Evolutionary conservation across 2,888 invertebrate genomes (phyloP), one percentile per base, ranked within the genome.

Genomic region (Euproctis similis): DNA sequence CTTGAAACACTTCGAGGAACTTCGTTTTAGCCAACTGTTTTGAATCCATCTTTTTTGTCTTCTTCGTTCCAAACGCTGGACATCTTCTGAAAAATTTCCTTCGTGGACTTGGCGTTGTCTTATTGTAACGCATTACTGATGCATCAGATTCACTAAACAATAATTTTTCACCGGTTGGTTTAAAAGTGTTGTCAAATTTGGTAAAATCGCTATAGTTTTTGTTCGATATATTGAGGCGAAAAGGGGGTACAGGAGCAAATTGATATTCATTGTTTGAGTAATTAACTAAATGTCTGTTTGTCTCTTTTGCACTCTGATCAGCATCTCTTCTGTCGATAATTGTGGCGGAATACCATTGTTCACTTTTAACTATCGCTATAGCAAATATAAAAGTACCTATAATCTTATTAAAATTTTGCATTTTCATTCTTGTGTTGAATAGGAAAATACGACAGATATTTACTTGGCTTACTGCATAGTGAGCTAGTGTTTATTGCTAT

Each of bases 1-100:
- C 87, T 37, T 91, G 88, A 47, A 92, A 91, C 5, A 92, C 76
- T 58, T 89, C 90, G 23, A 92, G 73, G 53, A 92, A 88, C 19
- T 85, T 58, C 12, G 54, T 44, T 22, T 45, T 64, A 3, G 39
- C 32, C 9, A 26, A 34, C n/a, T 30, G 37, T 22, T 46, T 46
- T 20, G 39, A 24, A 7, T 26, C 20, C 1, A 28, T 12, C 28
- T 35, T 38, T n/a, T 40, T 46, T 3, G 22, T 8, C 2, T 26
- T 22, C 11, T 11, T 21, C 4, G 6, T 4, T 4, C 6, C 14
- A n/a, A n/a, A n/a, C n/a, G n/a, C n/a, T n/a, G n/a, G n/a, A n/a
- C n/a, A n/a, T 29, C 51, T 65, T 8, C 54, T 39, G 26, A 57
- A 30, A 23, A 55, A 26, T 39, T 53, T 62, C 25, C 53, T 46